Conservation (phyloP, 2,797 vertebrate species). For the Mus spretus region DNA sequence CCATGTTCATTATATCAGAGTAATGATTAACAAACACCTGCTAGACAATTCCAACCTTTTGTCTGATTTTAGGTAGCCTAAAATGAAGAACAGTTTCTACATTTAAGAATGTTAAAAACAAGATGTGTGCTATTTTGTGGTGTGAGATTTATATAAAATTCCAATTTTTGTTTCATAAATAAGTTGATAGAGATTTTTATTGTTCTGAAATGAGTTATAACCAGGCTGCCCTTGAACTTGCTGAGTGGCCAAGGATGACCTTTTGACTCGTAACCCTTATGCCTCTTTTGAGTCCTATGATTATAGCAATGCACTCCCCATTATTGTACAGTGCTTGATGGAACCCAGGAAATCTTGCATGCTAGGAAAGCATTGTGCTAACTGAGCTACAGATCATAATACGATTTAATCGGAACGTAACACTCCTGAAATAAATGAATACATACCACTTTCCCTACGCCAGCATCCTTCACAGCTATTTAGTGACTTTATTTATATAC, state of each 20-base stretch:
- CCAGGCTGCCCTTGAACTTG: background rate
- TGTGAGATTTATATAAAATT: background rate
- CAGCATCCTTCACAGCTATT: background rate
- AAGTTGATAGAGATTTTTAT: background rate
- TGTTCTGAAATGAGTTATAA: background rate
- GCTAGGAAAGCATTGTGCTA: background rate
- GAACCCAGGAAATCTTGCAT: background rate
- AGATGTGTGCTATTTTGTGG: background rate
- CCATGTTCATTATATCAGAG: background rate
- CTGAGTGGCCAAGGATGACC: background rate
- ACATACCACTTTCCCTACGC: background rate
- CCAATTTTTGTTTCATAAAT: background rate
- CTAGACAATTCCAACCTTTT: background rate
- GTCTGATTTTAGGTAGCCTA: background rate
- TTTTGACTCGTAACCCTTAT: background rate
- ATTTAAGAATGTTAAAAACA: background rate
- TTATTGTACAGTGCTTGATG: background rate
- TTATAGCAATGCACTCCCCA: background rate
- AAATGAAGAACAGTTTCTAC: background rate
- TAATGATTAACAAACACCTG: background rate
- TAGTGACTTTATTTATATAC: background rate
- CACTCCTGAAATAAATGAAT: background rate
- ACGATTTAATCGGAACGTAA: background rate
- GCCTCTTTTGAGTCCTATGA: background rate
- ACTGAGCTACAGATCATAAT: background rate